Conservation (phyloP, 37 sponge, comb jelly and placozoan genomes). For the Mnemiopsis leidyi region DNA sequence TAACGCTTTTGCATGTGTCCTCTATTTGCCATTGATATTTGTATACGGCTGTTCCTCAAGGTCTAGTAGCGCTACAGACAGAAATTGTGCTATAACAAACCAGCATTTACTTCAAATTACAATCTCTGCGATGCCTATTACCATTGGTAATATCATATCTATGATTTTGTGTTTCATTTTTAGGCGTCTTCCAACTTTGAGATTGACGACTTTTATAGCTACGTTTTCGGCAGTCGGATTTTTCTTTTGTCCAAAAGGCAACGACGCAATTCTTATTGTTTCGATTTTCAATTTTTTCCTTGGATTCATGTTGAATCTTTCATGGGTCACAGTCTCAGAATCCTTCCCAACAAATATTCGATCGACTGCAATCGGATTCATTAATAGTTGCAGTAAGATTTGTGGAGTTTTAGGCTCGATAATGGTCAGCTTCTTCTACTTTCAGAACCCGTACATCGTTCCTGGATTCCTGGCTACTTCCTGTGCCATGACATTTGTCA, state of each 20-base stretch:
- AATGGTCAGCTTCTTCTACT: background rate
- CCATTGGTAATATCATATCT: background rate
- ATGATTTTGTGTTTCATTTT: background rate
- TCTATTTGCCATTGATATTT: background rate
- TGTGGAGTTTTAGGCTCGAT: background rate
- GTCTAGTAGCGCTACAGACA: background rate
- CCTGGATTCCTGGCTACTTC: background rate
- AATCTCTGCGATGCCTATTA: background rate
- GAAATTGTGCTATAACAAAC: background rate
- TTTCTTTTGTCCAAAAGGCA: background rate
- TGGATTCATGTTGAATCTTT: background rate
- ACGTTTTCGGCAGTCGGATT: background rate
- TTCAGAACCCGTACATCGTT: background rate
- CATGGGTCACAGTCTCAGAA: background rate
- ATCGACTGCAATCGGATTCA: background rate
- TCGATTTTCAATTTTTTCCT: background rate
- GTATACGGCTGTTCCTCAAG: too few relatives aligned
- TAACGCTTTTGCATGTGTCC: background rate
- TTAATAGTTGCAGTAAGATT: background rate
- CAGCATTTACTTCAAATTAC: background rate
- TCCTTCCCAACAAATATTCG: background rate
- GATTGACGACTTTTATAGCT: background rate
- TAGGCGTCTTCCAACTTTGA: background rate
- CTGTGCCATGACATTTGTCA: background rate
- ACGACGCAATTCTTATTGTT: background rate